Evolutionary conservation across 1,140 invertebrate genomes (phyloP), one percentile per base, ranked within the genome.

Genomic region (Lepidurus apus): DNA sequence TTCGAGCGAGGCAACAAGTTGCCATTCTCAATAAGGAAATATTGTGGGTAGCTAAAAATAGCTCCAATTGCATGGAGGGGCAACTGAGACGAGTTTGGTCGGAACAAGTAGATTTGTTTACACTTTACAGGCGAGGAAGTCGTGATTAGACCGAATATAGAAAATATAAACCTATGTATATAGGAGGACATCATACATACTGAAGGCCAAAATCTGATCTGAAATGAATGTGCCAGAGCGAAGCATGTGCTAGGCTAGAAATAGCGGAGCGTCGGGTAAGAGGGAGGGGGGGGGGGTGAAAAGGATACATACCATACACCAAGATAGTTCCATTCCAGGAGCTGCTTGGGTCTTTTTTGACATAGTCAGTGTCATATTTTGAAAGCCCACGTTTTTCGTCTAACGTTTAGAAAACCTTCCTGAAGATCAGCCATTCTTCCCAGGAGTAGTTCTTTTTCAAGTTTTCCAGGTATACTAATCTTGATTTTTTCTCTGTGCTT

Each of bases 401-500:
- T 26, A 26, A 26, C 26, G 26, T 26, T 26, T 26, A 26, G 26
- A 26, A 26, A 26, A 26, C 26, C 34, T 34, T 34, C 34, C 2
- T 34, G 34, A 34, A 34, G 34, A 34, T 34, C 3, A 34, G 34
- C 34, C 34, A 34, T 34, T 34, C 34, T 34, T 34, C 34, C 34
- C 34, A 34, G 34, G 34, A 34, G 4, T 34, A 3, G 34, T 34
- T 34, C 34, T 34, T 34, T 34, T 34, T 34, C 34, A 34, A 47
- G 45, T 17, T 47, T 47, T 47, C 10, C 17, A 11, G 45, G 45
- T 10, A 17, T 47, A 10, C 10, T 47, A 11, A 17, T 47, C 17
- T 47, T 47, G 21, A 9, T 21, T 79, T 74, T 76, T 82, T 81
- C 82, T 81, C 81, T 82, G 79, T 82, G 83, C 86, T 84, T 84